Evolutionary conservation across 2,797 vertebrate genomes (phyloP).

Genomic region (Chaunax sp.): DNA sequence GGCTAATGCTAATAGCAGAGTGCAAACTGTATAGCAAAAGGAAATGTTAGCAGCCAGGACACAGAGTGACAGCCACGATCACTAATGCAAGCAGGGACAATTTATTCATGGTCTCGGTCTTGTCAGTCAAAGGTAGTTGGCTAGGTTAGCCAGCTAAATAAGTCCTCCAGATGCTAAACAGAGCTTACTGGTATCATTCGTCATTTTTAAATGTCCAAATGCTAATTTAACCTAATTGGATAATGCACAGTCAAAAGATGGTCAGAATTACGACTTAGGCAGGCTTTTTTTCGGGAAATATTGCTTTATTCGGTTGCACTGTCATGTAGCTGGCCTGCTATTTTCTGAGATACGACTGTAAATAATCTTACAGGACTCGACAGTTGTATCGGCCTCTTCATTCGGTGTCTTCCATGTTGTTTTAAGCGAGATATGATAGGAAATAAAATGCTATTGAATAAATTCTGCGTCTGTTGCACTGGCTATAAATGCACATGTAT

Average conservation of each 20-base stretch:
- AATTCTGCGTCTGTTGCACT: background rate
- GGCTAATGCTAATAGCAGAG: constrained; percentile 31
- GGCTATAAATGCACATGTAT: background rate
- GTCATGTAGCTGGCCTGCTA: constrained; percentile 38
- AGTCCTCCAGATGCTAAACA: background rate
- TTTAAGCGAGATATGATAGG: background rate
- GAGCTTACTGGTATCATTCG: background rate
- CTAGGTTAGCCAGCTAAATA: constrained; percentile 3
- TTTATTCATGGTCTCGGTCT: background rate
- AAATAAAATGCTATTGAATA: background rate
- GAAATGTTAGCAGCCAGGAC: background rate
- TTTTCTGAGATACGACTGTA: background rate
- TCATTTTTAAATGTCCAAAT: background rate
- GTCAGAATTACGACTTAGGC: too few species aligned
- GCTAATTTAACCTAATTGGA: background rate
- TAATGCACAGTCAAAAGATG: background rate
- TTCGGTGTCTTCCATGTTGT: background rate
- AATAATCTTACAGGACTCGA: background rate
- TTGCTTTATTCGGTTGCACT: constrained; percentile 3
- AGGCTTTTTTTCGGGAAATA: background rate
- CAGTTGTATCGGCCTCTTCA: background rate
- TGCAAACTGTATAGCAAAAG: constrained; percentile 2
- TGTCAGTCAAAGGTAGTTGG: constrained; percentile 3
- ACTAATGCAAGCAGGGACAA: background rate
- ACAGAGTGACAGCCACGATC: constrained; percentile 2